A percentile compares a stretch with the other conserved stretches of the same genome.
phyloP scores from a whole-genome alignment of 2,113 vertebrate genomes.

The Lophius piscatorius region DNA sequence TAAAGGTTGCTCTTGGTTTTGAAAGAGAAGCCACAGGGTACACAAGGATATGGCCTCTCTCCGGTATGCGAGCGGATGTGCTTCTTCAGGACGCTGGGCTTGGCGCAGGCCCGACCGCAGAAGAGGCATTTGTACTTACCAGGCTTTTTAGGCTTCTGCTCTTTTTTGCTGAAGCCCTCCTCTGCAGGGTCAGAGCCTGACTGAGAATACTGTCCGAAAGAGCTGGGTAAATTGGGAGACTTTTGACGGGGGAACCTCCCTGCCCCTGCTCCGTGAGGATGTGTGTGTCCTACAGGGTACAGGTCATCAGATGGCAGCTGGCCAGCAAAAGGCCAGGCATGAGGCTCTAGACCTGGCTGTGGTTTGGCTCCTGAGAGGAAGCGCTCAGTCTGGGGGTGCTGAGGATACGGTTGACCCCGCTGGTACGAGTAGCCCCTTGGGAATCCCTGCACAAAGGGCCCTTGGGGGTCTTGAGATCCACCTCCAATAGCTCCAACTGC shows the following conservation, averaged over 20 bases:
- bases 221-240: constrained; percentile 88
- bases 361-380: constrained; percentile 89
- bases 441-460: constrained; percentile 83
- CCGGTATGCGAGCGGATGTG: constrained; percentile 98
- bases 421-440: constrained; percentile 87
- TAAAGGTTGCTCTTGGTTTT: constrained; percentile 99
- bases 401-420: constrained; percentile 91
- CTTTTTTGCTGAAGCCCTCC: constrained; percentile 90
- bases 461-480: constrained; percentile 87
- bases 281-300: constrained; percentile 86
- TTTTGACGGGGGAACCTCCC: constrained; percentile 88
- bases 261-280: constrained; percentile 80
- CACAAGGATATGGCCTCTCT: constrained; percentile 95
- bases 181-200: constrained; percentile 89
- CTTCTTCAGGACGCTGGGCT: constrained; percentile 98
- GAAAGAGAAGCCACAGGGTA: constrained; percentile 97
- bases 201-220: constrained; percentile 92
- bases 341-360: constrained; percentile 90
- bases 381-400: constrained; percentile 90
- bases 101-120: constrained; percentile 96
- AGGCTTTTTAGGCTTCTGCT: constrained; percentile 97
- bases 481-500: constrained; percentile 74
- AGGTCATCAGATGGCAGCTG: constrained; percentile 92
- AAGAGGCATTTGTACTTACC: constrained; percentile 98
- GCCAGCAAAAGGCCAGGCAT: constrained; percentile 91